Conservation (phyloP, 2,113 vertebrate genomes). For the Dunckerocampus dactyliophorus region DNA sequence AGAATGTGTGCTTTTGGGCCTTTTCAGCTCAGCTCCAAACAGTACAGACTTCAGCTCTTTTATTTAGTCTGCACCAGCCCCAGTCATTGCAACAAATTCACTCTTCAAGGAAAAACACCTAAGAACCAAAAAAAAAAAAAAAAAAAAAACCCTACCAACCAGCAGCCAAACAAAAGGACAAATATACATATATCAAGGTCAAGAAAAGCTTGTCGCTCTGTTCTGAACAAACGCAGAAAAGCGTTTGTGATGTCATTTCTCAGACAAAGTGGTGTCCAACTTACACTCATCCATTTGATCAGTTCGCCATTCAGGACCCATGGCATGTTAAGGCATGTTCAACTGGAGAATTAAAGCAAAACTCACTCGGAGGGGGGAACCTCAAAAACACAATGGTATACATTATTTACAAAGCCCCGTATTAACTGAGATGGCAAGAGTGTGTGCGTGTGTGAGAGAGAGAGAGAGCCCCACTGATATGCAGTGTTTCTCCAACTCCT, state of each 20-base stretch:
- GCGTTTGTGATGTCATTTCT: constrained; percentile 18
- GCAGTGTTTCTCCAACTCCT: constrained; percentile 54
- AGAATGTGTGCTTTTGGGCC: not conserved
- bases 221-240: constrained; percentile 31
- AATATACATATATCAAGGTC: constrained; percentile 9
- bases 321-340: constrained; percentile 77
- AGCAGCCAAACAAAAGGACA: constrained; percentile 37
- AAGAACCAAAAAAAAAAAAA: constrained; percentile 27
- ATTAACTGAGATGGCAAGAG: constrained; percentile 22
- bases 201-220: constrained; percentile 19
- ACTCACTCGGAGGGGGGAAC: constrained; percentile 40
- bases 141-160: constrained; percentile 42
- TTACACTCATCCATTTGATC: constrained; percentile 40
- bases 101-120: constrained; percentile 41
- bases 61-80: constrained; percentile 41
- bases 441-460: constrained; percentile 26
- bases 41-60: constrained; percentile 43
- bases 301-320: constrained; percentile 49
- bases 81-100: constrained; percentile 51
- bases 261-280: constrained; percentile 45
- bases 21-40: constrained; percentile 59
- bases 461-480: constrained; percentile 8
- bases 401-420: constrained; percentile 70
- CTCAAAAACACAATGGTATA: constrained; percentile 51
- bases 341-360: constrained; percentile 60